These are phyloP conservation scores for Diorhabda elongata DNA, from an alignment of 1,140 invertebrate species.

Conservation along the genomic window DNA sequence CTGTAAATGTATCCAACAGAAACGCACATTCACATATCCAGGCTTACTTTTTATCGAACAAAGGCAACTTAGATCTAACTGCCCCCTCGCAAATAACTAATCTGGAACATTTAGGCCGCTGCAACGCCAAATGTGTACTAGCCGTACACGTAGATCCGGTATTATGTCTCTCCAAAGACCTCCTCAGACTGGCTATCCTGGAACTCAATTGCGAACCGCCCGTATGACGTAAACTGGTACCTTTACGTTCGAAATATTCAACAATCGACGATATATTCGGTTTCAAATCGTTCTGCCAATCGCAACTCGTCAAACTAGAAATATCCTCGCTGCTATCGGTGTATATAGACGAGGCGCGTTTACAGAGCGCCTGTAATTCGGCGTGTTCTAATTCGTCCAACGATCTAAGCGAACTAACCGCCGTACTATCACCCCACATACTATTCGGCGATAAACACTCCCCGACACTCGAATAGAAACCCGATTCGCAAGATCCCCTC, in stretches of 20 bases:
- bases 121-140: slow-evolving; percentile 41
- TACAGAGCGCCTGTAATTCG: slow-evolving; percentile 53
- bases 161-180: slow-evolving; percentile 39
- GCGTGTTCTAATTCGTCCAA: slow-evolving; percentile 56
- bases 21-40: not conserved
- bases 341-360: slow-evolving; percentile 76
- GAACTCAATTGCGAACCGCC: slow-evolving; percentile 39
- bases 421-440: slow-evolving; percentile 46
- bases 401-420: slow-evolving; percentile 55
- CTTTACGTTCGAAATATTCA: slow-evolving; percentile 81
- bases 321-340: slow-evolving; percentile 83
- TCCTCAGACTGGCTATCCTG: slow-evolving; percentile 38
- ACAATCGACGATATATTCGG: slow-evolving; percentile 77
- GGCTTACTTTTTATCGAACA: slow-evolving; percentile 74
- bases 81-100: slow-evolving; percentile 74
- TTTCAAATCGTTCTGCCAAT: slow-evolving; percentile 61
- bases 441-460: slow-evolving; percentile 47
- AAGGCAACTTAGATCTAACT: slow-evolving; percentile 74
- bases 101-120: slow-evolving; percentile 49
- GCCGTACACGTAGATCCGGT: slow-evolving; percentile 28
- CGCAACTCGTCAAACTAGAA: slow-evolving; percentile 71
- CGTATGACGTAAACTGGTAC: slow-evolving; percentile 40
- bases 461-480: slow-evolving; percentile 73
- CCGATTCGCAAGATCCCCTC: slow-evolving; percentile 82
- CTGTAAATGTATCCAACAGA: not conserved